Percentiles rank a stretch among this genome's conserved stretches.
These are phyloP conservation scores for Cettia cetti DNA, from an alignment of 2,113 vertebrate species.

Conservation along the genomic window DNA sequence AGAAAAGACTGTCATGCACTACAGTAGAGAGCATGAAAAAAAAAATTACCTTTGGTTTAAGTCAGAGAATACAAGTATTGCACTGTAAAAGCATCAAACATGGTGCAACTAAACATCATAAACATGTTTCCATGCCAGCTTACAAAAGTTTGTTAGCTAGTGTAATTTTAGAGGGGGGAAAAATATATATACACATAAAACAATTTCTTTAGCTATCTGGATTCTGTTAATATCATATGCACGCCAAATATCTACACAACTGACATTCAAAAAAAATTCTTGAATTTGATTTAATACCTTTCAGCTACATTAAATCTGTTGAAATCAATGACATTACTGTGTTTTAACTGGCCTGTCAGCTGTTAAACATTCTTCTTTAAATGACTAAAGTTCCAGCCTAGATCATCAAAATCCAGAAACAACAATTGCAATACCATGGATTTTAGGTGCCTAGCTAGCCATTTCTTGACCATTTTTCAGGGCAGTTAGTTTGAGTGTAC, in stretches of 20 bases:
- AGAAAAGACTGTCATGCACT: constrained; percentile 78
- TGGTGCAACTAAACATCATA: constrained; percentile 74
- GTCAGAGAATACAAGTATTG: constrained; percentile 77
- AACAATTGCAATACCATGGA: constrained; percentile 4
- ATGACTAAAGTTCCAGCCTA: constrained; percentile 24
- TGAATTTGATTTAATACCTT: constrained; percentile 49
- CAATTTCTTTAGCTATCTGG: constrained; percentile 51
- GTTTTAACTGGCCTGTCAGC: constrained; percentile 29
- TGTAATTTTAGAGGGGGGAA: constrained; percentile 24
- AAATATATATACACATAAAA: constrained; percentile 47
- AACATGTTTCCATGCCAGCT: constrained; percentile 72
- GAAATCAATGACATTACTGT: constrained; percentile 44
- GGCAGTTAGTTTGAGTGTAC: constrained; percentile 17
- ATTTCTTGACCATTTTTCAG: neutral
- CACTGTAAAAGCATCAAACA: constrained; percentile 79
- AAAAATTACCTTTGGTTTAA: constrained; percentile 80
- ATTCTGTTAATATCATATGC: constrained; percentile 55
- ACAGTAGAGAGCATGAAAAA: constrained; percentile 76
- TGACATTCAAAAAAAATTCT: constrained; percentile 44
- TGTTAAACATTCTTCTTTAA: constrained; percentile 4
- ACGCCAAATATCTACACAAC: constrained; percentile 56
- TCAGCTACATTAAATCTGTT: constrained; percentile 49
- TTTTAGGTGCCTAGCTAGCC: constrained; percentile 36
- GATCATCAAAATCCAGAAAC: constrained; percentile 45
- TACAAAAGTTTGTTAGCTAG: constrained; percentile 66